Base-by-base conservation (phyloP, 1,140 invertebrate species). In the Helicoverpa armigera region DNA sequence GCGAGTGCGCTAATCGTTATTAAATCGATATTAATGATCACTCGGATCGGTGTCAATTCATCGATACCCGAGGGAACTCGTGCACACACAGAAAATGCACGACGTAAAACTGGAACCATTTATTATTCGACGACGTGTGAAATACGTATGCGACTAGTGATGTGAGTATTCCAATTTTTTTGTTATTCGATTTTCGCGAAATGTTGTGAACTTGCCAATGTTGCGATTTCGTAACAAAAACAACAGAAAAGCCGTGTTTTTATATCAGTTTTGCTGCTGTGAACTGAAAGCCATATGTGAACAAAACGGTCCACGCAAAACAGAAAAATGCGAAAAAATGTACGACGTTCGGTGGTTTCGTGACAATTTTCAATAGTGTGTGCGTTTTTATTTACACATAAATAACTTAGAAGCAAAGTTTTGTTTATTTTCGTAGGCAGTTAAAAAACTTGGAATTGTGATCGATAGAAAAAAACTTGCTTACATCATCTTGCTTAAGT, bases 21-120 rank as follows among this genome's bases (percentile, higher is more conserved):
- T 35, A 48, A 75, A 75, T 75, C 73, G 73, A 75, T 75, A 75
- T 75, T 43, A 75, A 75, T 75, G 58, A 75, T 75, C 73, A 51
- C 73, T 61, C 73, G 58, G 51, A 7, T 67, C 63, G 35, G 48
- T 74, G 72, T 74, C 72, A 74, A 60, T 48, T 61, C 70, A 67
- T 80, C 76, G 76, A 58, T 54, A 51, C 63, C 31, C 53, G 53
- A 65, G 76, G 65, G 51, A 58, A 13, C 7, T 60, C 61, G 63
- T 56, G 76, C 63, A 56, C 53, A 63, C 63, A 69, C 56, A 78
- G 51, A 54, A 69, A 56, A 78, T 69, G 61, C 61, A 65, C 31
- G 76, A 35, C 61, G 50, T 67, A 77, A 67, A 54, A 69, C 75
- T 69, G 48, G 29, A 23, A 69, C 51, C 53, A 78, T 78, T 78